A percentile compares a stretch with the other conserved stretches of the same genome.
These are phyloP conservation scores for Ciconia maguari DNA, from an alignment of 2,113 vertebrate species.

Conservation along the genomic window DNA sequence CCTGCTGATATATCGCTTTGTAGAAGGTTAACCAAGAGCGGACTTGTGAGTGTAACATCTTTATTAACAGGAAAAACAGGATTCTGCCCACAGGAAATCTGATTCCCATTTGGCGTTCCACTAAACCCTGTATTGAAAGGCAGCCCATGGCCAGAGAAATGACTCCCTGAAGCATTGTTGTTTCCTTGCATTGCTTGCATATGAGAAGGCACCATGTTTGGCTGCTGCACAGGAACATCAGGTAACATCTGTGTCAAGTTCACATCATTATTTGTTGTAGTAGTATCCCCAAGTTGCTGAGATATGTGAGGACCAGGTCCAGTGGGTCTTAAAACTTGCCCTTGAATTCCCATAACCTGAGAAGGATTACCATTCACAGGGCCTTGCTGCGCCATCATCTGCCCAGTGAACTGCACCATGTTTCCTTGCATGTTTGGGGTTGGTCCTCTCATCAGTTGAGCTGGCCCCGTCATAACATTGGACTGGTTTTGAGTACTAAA, in stretches of 20 bases:
- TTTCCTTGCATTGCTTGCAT: slow-evolving; percentile 91
- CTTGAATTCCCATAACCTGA: slow-evolving; percentile 92
- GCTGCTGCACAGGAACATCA: slow-evolving; percentile 91
- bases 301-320: slow-evolving; percentile 83
- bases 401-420: slow-evolving; percentile 89
- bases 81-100: slow-evolving; percentile 90
- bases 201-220: slow-evolving; percentile 90
- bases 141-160: slow-evolving; percentile 91
- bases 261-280: slow-evolving; percentile 74
- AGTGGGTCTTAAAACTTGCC: slow-evolving; percentile 85
- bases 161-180: slow-evolving; percentile 74
- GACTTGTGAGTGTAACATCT: slow-evolving; percentile 95
- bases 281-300: slow-evolving; percentile 84
- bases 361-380: slow-evolving; percentile 86
- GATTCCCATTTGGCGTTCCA: slow-evolving; percentile 80
- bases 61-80: slow-evolving; percentile 92
- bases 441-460: slow-evolving; percentile 93
- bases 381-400: slow-evolving; percentile 86
- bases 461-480: slow-evolving; percentile 85
- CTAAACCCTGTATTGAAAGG: slow-evolving; percentile 80
- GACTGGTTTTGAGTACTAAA: slow-evolving; percentile 89
- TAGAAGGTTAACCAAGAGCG: slow-evolving; percentile 93
- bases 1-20: slow-evolving; percentile 97
- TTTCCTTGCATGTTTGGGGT: slow-evolving; percentile 89
- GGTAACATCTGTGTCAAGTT: slow-evolving; percentile 89